phyloP scores from a whole-genome alignment of 2,113 vertebrate species.

The Hypanus sabinus region DNA sequence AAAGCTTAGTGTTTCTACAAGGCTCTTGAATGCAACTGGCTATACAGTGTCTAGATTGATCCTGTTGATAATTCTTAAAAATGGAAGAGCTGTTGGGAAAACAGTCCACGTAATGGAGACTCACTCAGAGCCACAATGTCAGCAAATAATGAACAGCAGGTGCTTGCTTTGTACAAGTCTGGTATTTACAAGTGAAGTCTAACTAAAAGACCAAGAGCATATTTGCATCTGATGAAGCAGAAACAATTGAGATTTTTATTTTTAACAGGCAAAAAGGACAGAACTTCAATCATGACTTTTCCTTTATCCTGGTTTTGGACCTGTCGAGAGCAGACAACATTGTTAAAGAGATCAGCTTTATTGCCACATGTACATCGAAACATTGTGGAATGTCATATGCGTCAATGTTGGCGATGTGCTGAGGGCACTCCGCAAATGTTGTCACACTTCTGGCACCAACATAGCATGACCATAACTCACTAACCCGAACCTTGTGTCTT shows the following conservation, averaged over 20 bases:
- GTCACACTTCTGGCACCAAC: too few species aligned
- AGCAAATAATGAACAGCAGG: background rate
- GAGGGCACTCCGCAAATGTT: too few species aligned
- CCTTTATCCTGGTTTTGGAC: background rate
- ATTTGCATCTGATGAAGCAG: background rate
- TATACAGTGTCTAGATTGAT: background rate
- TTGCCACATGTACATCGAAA: too few species aligned
- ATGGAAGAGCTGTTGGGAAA: background rate
- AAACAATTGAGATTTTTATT: background rate
- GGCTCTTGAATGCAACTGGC: background rate
- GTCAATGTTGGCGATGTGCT: too few species aligned
- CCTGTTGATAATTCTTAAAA: constrained; percentile 4
- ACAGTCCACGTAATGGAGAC: background rate
- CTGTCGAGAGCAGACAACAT: background rate
- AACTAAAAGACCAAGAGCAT: too few species aligned
- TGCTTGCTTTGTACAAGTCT: background rate
- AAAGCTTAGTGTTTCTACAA: background rate
- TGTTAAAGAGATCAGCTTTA: too few species aligned
- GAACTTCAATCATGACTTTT: background rate
- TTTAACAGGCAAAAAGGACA: background rate
- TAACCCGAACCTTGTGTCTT: too few species aligned
- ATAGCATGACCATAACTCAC: too few species aligned
- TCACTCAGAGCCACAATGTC: background rate
- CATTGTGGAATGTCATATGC: too few species aligned
- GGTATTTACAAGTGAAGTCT: background rate